A percentile compares a stretch with the other conserved stretches of the same genome.
phyloP scores from a whole-genome alignment of 2,797 vertebrate species.

The Pelochelys cantorii region DNA sequence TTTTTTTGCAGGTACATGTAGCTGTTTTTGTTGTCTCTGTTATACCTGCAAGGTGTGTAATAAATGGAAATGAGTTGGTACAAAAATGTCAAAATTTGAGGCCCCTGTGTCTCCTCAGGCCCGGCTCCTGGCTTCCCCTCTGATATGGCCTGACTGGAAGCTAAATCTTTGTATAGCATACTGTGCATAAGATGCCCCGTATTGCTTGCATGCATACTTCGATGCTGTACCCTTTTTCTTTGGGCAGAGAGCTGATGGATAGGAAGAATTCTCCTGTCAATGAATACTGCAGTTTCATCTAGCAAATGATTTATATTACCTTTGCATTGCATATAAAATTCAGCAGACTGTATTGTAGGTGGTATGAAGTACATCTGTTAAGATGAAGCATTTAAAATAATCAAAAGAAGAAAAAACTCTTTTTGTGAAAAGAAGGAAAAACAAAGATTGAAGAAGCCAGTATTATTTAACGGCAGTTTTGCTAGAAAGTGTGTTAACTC shows the following conservation, averaged over 20 bases:
- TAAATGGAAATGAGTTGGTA: too few species aligned
- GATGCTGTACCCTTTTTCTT: not conserved
- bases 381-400: slow-evolving; percentile 1
- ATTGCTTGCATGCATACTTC: slow-evolving; percentile 5
- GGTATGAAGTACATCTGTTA: slow-evolving; percentile 23
- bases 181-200: not conserved
- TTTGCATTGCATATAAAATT: slow-evolving; percentile 4
- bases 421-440: slow-evolving; percentile 1
- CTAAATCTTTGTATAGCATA: not conserved
- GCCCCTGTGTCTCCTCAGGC: too few species aligned
- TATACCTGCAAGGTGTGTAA: too few species aligned
- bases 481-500: not conserved
- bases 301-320: slow-evolving; percentile 19
- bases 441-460: not conserved
- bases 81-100: too few species aligned
- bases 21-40: too few species aligned
- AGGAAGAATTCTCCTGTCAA: not conserved
- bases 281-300: slow-evolving; percentile 6
- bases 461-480: not conserved
- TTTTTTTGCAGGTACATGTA: too few species aligned
- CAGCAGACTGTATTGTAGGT: not conserved
- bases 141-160: not conserved
- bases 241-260: not conserved
- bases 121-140: too few species aligned
- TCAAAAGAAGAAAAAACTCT: not conserved